A percentile compares a stretch with the other conserved stretches of the same genome.
Evolutionary conservation across 1,140 invertebrate species (phyloP).

Genomic region (Thalassaphorura encarpata): DNA sequence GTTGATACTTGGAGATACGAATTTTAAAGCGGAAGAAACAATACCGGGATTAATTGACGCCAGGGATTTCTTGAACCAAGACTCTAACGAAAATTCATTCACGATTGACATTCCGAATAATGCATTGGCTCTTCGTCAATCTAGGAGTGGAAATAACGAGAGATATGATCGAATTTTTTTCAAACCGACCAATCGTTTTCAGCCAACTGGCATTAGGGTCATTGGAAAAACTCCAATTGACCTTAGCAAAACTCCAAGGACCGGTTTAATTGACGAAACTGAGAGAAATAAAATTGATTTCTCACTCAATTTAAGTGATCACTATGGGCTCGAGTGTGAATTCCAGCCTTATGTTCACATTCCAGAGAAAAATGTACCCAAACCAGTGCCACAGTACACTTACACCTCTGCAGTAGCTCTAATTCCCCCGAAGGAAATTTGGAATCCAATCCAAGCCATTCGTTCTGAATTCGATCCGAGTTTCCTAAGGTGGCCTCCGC

Average conservation of each 20-base stretch:
- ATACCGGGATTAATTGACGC: neutral
- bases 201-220: neutral
- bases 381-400: neutral
- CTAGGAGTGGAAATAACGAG: neutral
- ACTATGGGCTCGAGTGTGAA: slow-evolving; percentile 6
- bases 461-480: slow-evolving; percentile 4
- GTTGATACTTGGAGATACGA: slow-evolving; percentile 2
- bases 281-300: neutral
- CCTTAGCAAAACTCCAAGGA: neutral
- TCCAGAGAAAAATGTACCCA: neutral
- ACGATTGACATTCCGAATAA: slow-evolving; percentile 2
- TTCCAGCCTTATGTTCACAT: neutral
- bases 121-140: neutral
- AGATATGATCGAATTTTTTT: neutral
- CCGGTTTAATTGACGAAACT: too few relatives aligned
- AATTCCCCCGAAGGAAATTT: slow-evolving; percentile 2
- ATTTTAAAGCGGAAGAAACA: neutral
- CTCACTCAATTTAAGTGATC: neutral
- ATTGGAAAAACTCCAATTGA: neutral
- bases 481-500: slow-evolving; percentile 2
- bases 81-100: neutral
- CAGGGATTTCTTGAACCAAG: neutral
- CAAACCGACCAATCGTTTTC: neutral
- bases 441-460: neutral
- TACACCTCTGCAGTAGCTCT: slow-evolving; percentile 6